These are phyloP conservation scores for Pollenia labialis DNA, from an alignment of 2,888 invertebrate genomes.

Conservation along the genomic window DNA sequence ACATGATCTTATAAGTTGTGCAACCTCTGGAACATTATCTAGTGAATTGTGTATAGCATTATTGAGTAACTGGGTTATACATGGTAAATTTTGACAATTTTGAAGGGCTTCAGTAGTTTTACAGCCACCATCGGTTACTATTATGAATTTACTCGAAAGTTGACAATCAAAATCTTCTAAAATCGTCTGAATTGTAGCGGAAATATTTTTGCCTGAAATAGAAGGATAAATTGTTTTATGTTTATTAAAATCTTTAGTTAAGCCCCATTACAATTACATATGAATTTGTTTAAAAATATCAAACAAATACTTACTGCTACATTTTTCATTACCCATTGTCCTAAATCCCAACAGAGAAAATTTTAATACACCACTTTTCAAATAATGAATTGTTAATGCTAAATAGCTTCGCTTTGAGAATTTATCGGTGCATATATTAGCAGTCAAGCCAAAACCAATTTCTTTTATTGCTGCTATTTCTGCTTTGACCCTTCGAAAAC, in stretches of 20 bases:
- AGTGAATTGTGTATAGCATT: slow-evolving; percentile 1
- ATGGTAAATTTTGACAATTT: neutral
- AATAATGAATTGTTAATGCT: slow-evolving; percentile 4
- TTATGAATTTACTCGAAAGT: slow-evolving; percentile 10
- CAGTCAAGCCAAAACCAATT: slow-evolving; percentile 10
- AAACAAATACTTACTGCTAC: neutral
- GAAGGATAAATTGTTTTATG: neutral
- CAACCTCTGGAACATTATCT: neutral
- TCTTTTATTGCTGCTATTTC: slow-evolving; percentile 25
- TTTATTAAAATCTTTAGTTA: neutral
- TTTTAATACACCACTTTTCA: neutral
- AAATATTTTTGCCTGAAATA: slow-evolving; percentile 14
- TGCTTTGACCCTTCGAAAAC: neutral
- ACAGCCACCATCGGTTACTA: neutral
- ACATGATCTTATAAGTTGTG: neutral
- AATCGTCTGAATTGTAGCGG: neutral
- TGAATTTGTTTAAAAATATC: no score
- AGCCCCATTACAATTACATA: no score
- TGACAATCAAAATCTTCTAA: slow-evolving; percentile 7
- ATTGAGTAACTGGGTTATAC: slow-evolving; percentile 20
- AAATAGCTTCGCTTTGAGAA: neutral
- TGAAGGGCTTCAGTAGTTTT: neutral
- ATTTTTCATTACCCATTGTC: neutral
- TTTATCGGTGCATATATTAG: neutral
- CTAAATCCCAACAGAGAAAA: neutral